These are phyloP conservation scores for Heliocidaris erythrogramma DNA, from an alignment of 35 echinoderm and acorn worm species.

Conservation along the genomic window DNA sequence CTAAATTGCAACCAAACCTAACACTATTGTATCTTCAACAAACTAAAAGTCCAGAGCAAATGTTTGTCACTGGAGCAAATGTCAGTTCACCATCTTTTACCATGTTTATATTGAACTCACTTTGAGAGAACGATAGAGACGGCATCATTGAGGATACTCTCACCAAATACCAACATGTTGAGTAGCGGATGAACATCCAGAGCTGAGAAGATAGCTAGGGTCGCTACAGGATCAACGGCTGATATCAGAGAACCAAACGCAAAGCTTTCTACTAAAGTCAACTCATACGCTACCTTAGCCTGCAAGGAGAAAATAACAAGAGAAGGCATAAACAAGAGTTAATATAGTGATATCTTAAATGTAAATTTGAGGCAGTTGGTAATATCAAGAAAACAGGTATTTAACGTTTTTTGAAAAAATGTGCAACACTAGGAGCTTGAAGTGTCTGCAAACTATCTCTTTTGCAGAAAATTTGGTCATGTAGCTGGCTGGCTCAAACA, in stretches of 20 bases:
- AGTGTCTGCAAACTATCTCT: too few species aligned
- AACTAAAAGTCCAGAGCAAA: too few species aligned
- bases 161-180: slow-evolving; percentile 99
- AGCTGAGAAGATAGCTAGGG: slow-evolving; percentile 94
- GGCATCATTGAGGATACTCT: slow-evolving; percentile 98
- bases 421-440: too few species aligned
- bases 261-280: slow-evolving; percentile 95
- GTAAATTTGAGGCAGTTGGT: not conserved
- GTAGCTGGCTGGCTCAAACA: too few species aligned
- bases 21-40: too few species aligned
- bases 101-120: slow-evolving; percentile 52
- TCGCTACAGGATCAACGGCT: slow-evolving; percentile 89
- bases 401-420: not conserved
- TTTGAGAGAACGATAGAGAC: slow-evolving; percentile 97
- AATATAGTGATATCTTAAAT: not conserved
- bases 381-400: not conserved
- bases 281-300: slow-evolving; percentile 83
- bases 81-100: too few species aligned
- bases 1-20: too few species aligned
- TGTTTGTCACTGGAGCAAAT: too few species aligned
- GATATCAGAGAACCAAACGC: slow-evolving; percentile 97
- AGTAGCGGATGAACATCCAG: slow-evolving; percentile 91
- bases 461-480: too few species aligned
- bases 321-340: not conserved
- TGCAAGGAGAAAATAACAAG: slow-evolving; percentile 40